Evolutionary conservation across 2,888 invertebrate genomes (phyloP).

Genomic region (Zeuzera pyrina): DNA sequence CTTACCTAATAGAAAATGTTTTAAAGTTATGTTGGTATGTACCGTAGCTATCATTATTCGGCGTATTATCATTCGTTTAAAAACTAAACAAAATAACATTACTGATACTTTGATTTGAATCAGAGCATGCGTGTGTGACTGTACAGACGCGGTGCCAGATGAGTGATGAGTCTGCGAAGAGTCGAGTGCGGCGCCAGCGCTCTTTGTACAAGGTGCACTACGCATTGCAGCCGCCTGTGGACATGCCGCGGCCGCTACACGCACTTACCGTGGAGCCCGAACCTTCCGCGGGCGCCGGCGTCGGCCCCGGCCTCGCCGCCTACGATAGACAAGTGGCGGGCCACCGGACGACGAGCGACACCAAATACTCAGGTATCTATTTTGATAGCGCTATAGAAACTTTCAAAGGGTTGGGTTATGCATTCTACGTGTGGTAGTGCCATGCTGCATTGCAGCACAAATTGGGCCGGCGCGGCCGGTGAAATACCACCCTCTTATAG

Average conservation of each 20-base stretch:
- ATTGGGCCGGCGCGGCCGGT: too few relatives aligned
- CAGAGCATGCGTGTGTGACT: slow-evolving; percentile 4
- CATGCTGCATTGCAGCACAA: too few relatives aligned
- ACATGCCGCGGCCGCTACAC: slow-evolving; percentile 35
- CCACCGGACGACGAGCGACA: slow-evolving; percentile 30
- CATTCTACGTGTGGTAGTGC: too few relatives aligned
- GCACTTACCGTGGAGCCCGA: slow-evolving; percentile 2
- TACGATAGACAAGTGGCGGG: slow-evolving; percentile 56
- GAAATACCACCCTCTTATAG: too few relatives aligned
- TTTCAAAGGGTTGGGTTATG: too few relatives aligned
- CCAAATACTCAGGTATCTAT: slow-evolving; percentile 41
- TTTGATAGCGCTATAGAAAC: too few relatives aligned
- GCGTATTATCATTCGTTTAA: slow-evolving; percentile 5
- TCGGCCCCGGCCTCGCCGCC: slow-evolving; percentile 24
- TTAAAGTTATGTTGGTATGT: slow-evolving; percentile 3
- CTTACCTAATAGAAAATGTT: too few relatives aligned
- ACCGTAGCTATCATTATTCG: slow-evolving; percentile 5
- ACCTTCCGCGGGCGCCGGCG: slow-evolving; percentile 29
- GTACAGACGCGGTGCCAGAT: slow-evolving; percentile 41
- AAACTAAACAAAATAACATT: slow-evolving; percentile 4
- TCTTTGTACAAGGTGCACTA: slow-evolving; percentile 57
- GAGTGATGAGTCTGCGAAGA: slow-evolving; percentile 41
- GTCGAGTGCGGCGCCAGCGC: slow-evolving; percentile 35
- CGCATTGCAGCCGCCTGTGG: slow-evolving; percentile 31
- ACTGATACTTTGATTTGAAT: slow-evolving; percentile 5